Evolutionary conservation across 2,888 invertebrate species (phyloP).

Genomic region (Coronaproctus castanopsis): DNA sequence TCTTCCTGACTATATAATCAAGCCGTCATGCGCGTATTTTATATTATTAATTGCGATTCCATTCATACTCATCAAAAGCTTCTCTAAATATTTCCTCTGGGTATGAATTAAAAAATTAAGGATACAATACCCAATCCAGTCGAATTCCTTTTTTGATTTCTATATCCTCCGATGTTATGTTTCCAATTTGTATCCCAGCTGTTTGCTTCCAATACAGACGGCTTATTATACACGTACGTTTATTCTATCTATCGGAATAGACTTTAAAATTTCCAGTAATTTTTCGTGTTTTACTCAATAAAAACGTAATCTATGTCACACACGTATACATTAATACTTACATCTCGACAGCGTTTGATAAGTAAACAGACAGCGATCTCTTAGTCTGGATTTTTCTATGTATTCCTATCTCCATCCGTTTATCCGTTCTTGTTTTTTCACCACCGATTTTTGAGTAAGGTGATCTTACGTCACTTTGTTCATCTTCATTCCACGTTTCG

Average conservation of each 20-base stretch:
- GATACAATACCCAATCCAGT: not conserved
- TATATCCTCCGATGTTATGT: not conserved
- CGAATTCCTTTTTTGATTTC: not conserved
- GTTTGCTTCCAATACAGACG: not conserved
- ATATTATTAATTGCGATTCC: not conserved
- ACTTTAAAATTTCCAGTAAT: not conserved
- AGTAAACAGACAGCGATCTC: not conserved
- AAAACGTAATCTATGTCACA: not conserved
- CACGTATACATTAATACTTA: not conserved
- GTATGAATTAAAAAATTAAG: not conserved
- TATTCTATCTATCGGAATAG: no score
- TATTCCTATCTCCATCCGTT: no score
- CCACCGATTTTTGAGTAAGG: no score
- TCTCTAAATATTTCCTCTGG: not conserved
- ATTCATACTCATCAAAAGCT: not conserved
- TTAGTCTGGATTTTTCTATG: no score
- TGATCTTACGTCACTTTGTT: no score
- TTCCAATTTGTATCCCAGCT: not conserved
- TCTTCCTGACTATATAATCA: not conserved
- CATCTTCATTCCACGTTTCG: no score
- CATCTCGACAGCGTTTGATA: not conserved
- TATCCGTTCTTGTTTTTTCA: no score
- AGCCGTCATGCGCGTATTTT: not conserved
- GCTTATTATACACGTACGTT: not conserved
- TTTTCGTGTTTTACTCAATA: not conserved